Base-by-base conservation (phyloP, 1,140 invertebrate species). In the Protaetia brevitarsis region DNA sequence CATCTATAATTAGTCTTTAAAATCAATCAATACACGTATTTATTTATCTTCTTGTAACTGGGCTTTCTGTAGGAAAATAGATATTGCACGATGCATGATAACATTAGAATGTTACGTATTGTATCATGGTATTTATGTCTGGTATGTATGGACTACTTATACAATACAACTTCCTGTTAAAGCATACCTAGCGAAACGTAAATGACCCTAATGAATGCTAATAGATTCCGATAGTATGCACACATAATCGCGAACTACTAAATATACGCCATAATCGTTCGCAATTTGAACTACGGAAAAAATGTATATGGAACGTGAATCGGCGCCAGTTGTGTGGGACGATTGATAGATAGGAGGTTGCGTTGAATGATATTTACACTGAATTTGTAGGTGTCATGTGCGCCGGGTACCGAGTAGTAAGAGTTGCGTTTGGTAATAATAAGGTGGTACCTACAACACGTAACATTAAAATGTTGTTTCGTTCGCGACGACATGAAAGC, bases 331-430 rank as follows among this genome's bases (percentile, higher is more conserved):
- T 19, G 26, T 51, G 41, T 51, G 16, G 41, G 41, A 51, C 41
- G 41, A 51, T 23, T 51, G 41, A 45, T 45, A 45, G 41, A 45
- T 13, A 51, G 41, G 41, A 23, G 41, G 41, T 23, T n/a, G 41
- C 41, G 8, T 5, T 51, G 41, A 11, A 16, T 51, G 41, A 21
- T 51, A 51, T 21, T 51, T 51, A 51, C 26, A 23, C 26, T 1
- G 13, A 51, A 51, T 23, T 51, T 51, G 16, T 19, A 51, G 41
- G 41, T 51, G 41, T 51, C 41, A 23, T 19, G 41, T 51, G 19
- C 26, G 16, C 34, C n/a, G 10, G 19, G 41, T 21, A 19, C 26
- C 41, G 13, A 10, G 41, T 51, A 51, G 26, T 51, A 21, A 23
- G n/a, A n/a, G n/a, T n/a, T 19, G 34, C 34, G 34, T 2, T 51